Evolutionary conservation across 2,797 vertebrate species (phyloP).

Genomic region (Chaetodon trifasciatus): DNA sequence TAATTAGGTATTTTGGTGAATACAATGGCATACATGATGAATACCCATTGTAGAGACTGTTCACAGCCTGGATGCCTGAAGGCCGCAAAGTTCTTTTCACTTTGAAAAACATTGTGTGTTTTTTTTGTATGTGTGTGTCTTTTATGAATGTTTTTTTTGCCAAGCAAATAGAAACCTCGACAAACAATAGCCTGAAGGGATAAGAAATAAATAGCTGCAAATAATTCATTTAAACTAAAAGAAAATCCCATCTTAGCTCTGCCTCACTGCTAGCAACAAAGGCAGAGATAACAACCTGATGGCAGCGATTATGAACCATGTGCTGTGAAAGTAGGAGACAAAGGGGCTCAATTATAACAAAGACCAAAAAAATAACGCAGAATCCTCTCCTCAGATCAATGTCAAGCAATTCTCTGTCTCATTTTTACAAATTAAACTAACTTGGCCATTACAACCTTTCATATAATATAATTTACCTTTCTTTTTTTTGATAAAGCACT

Average conservation of each 20-base stretch:
- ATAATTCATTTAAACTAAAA: constrained; percentile 67
- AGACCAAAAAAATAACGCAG: constrained; percentile 1
- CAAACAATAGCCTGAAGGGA: constrained; percentile 62
- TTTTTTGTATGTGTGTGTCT: constrained; percentile 38
- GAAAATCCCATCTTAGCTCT: constrained; percentile 57
- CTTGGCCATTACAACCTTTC: constrained; percentile 33
- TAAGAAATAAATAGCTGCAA: constrained; percentile 64
- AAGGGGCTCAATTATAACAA: constrained; percentile 29
- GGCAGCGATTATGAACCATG: constrained; percentile 53
- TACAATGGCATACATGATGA: constrained; percentile 30
- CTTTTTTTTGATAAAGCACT: constrained; percentile 28
- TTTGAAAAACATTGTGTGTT: constrained; percentile 39
- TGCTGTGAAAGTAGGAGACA: constrained; percentile 28
- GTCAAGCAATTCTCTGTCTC: constrained; percentile 31
- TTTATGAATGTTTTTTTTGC: constrained; percentile 55
- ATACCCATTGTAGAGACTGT: constrained; percentile 22
- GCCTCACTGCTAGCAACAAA: constrained; percentile 61
- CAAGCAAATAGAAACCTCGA: constrained; percentile 38
- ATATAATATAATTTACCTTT: constrained; percentile 17
- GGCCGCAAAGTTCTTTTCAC: constrained; percentile 40
- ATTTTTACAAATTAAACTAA: constrained; percentile 47
- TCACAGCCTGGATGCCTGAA: constrained; percentile 24
- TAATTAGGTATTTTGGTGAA: constrained; percentile 29
- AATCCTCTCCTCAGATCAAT: constrained; percentile 47
- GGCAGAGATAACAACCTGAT: constrained; percentile 59